Base-by-base conservation (phyloP, 2,888 invertebrate genomes). In the Campoplex nolae region DNA sequence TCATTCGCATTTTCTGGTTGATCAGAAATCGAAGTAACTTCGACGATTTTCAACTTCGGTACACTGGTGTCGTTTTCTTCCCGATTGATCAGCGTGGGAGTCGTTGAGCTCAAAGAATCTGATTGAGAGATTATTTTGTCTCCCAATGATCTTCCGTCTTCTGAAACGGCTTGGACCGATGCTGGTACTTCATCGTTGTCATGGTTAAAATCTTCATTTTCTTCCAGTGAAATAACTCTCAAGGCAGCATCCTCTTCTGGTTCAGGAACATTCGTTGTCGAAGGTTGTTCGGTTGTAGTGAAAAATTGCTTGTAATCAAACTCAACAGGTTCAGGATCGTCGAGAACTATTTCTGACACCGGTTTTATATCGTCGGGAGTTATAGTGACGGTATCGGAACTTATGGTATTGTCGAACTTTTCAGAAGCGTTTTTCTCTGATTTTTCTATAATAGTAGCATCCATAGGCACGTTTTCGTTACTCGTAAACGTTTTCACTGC, bases 301-400 rank as follows among this genome's bases (percentile, higher is more conserved):
- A 93, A 91, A 8, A 90, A 82, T 32, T 88, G 91, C 82, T 91
- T 92, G 71, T 91, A 93, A 84, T 92, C 90, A 56, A 93, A 92
- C n/a, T 88, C 85, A 1, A 88, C 38, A 0, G 92, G 92, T 35
- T 89, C 89, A 0, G 90, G 89, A 77, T 93, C 93, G 54, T 93
- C 93, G 35, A 91, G 77, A 58, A 94, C 87, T 18, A 90, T 80
- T 80, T 94, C 94, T 0, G 92, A 93, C 11, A 94, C 94, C 16
- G 94, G 94, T 89, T 91, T 94, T 18, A 94, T 90, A 32, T 93
- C 91, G 18, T 90, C 92, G 2, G 90, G 90, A 0, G 90, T 90
- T 13, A 79, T 58, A 9, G 86, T 88, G 16, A 79, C 56, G 35
- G 71, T 71, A 51, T 70, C 32, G 28, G 16, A 58, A 16, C 51